Conservation (phyloP, 2,888 invertebrate genomes). For the Gerris lacustris region DNA sequence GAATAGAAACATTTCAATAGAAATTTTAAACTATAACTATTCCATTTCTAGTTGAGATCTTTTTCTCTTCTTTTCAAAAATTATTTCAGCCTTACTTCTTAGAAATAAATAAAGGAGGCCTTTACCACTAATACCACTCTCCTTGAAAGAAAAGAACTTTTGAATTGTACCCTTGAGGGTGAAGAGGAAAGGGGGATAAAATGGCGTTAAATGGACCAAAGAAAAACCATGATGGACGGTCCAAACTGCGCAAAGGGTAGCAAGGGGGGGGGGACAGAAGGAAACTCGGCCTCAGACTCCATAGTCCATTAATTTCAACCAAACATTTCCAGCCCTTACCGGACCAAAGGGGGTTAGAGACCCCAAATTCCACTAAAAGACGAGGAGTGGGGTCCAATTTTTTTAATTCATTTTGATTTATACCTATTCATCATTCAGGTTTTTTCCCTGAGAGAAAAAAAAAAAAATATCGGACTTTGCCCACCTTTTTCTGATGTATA, state of each 20-base stretch:
- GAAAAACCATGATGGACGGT: background rate
- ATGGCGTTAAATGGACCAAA: conserved; percentile 5
- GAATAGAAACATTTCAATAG: too few relatives aligned
- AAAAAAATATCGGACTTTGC: too few relatives aligned
- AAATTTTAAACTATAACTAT: background rate
- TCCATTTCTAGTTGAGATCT: background rate
- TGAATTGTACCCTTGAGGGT: too few relatives aligned
- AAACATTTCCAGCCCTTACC: background rate
- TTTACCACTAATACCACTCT: too few relatives aligned
- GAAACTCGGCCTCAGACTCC: background rate
- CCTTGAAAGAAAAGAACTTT: too few relatives aligned
- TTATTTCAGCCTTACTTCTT: too few relatives aligned
- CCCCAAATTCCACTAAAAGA: background rate
- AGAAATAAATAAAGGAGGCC: too few relatives aligned
- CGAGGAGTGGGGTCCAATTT: background rate
- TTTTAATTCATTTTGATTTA: conserved; percentile 3
- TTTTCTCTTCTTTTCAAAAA: too few relatives aligned
- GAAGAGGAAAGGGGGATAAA: background rate
- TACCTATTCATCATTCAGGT: background rate
- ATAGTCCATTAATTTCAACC: conserved; percentile 3
- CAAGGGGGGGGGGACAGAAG: background rate
- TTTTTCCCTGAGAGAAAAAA: too few relatives aligned
- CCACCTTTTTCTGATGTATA: too few relatives aligned
- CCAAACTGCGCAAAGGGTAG: background rate
- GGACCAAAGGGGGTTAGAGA: background rate